These are phyloP conservation scores for Orthonyx spaldingii DNA, from an alignment of 2,113 vertebrate species.

Conservation along the genomic window DNA sequence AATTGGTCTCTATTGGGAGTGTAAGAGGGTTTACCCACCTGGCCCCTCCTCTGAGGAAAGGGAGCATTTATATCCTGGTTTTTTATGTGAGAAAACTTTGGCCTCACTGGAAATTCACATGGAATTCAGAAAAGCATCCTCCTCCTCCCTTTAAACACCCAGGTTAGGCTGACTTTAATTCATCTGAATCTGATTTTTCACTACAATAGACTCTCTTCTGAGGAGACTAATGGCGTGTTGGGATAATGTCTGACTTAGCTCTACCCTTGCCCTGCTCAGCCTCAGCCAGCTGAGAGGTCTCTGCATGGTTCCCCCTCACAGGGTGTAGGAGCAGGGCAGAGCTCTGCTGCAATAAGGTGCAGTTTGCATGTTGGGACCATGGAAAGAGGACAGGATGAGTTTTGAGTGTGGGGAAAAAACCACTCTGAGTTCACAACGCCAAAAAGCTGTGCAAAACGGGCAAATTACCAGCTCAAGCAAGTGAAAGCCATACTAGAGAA, in stretches of 20 bases:
- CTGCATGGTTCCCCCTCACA: fast-evolving
- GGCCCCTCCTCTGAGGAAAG: not conserved
- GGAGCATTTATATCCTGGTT: not conserved
- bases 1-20: not conserved
- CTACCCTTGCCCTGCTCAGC: not conserved
- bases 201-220: not conserved
- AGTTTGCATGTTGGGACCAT: not conserved
- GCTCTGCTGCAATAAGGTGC: not conserved
- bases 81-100: not conserved
- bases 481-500: not conserved
- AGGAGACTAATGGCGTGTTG: not conserved
- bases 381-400: not conserved
- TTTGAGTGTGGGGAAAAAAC: not conserved
- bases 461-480: not conserved
- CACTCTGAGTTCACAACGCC: not conserved
- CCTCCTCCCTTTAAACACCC: not conserved
- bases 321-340: not conserved
- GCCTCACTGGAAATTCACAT: not conserved
- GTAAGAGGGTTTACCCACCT: not conserved
- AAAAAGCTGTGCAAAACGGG: not conserved
- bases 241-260: not conserved
- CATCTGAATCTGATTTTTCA: not conserved
- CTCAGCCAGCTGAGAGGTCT: not conserved
- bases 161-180: not conserved
- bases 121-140: not conserved